A percentile compares a stretch with the other conserved stretches of the same genome.
Conservation (phyloP, 2,113 vertebrate genomes). For the Fukomys damarensis region DNA sequence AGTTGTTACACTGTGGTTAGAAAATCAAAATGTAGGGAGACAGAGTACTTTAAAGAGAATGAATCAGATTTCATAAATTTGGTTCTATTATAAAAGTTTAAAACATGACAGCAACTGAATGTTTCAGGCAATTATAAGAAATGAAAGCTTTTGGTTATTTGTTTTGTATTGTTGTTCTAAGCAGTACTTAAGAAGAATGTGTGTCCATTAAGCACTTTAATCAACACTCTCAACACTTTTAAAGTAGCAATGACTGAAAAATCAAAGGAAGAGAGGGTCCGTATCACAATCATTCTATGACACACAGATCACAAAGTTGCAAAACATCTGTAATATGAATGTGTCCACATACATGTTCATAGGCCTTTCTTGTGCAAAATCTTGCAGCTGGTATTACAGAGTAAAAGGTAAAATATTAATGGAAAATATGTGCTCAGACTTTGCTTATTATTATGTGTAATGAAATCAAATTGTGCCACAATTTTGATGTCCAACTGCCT, state of each 20-base stretch:
- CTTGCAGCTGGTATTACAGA: neutral
- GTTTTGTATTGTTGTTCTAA: neutral
- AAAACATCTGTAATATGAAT: neutral
- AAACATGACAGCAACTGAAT: neutral
- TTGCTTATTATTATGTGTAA: neutral
- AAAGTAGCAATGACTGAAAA: neutral
- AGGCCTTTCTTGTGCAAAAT: accelerated
- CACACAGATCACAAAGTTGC: neutral
- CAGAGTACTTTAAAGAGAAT: neutral
- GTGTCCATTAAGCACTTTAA: neutral
- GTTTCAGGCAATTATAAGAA: neutral
- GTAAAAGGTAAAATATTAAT: neutral
- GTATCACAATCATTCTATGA: neutral
- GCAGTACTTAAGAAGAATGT: neutral
- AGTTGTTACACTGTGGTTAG: neutral
- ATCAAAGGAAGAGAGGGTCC: neutral
- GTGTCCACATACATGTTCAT: accelerated
- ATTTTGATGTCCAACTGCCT: constrained; percentile 66
- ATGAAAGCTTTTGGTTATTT: neutral
- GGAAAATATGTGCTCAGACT: neutral
- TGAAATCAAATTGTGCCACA: constrained; percentile 25
- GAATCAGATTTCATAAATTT: neutral
- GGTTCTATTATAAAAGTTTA: neutral
- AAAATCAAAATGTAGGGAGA: neutral
- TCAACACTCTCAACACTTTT: neutral